Percentiles rank a stretch among this genome's conserved stretches.
Conservation (phyloP, 2,113 vertebrate species). For the Procapra przewalskii region DNA sequence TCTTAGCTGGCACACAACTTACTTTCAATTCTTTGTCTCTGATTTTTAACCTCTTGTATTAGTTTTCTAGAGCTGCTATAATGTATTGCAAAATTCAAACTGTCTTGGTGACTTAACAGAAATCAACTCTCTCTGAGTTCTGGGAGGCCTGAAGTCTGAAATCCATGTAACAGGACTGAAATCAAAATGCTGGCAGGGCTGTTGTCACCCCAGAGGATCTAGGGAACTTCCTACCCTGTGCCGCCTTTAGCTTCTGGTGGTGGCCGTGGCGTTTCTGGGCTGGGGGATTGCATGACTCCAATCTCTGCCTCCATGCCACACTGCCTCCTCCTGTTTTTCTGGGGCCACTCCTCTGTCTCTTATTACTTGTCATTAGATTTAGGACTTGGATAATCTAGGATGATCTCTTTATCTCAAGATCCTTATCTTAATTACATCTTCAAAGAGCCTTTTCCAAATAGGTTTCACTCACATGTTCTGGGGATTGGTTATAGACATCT, state of each 20-base stretch:
- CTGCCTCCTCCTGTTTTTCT: neutral
- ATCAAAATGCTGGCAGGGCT: neutral
- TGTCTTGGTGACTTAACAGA: neutral
- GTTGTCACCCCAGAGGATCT: neutral
- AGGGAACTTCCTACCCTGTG: rapidly evolving
- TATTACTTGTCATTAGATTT: neutral
- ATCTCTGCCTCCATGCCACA: neutral
- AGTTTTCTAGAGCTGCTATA: neutral
- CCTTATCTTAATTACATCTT: neutral
- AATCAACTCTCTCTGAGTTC: neutral
- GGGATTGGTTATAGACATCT: neutral
- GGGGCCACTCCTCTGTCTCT: neutral
- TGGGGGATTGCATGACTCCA: rapidly evolving
- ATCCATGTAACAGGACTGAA: neutral
- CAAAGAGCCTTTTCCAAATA: neutral
- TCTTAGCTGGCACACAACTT: too few relatives aligned
- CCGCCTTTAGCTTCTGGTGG: neutral
- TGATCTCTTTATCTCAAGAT: neutral
- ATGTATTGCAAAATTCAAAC: neutral
- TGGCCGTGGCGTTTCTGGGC: neutral
- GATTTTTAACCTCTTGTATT: neutral
- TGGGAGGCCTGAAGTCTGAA: neutral
- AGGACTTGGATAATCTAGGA: neutral
- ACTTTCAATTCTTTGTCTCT: neutral
- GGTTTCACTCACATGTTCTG: neutral